Evolutionary conservation across 2,797 vertebrate species (phyloP).

Genomic region (Labeo calbasu): DNA sequence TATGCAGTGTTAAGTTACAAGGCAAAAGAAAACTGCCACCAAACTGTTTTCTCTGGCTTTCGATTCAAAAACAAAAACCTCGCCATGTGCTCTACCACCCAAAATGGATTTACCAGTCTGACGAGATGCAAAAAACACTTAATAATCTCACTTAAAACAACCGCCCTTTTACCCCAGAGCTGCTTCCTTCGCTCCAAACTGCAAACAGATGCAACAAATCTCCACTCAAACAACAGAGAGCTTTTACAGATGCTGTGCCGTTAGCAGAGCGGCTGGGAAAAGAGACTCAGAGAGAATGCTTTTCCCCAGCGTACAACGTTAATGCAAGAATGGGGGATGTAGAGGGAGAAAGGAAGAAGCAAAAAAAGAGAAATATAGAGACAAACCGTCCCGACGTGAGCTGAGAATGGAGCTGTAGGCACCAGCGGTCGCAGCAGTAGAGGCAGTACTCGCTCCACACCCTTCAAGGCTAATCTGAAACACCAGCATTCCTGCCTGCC

Average conservation of each 20-base stretch:
- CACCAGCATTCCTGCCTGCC: conserved; percentile 66
- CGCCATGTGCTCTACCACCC: background rate
- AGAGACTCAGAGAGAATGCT: background rate
- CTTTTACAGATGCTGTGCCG: background rate
- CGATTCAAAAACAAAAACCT: background rate
- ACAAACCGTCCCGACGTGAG: conserved; percentile 41
- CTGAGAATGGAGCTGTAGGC: conserved; percentile 34
- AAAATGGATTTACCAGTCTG: conserved; percentile 23
- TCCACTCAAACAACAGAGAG: background rate
- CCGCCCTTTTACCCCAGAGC: background rate
- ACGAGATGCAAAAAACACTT: background rate
- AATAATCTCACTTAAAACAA: background rate
- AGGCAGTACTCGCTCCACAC: conserved; percentile 58
- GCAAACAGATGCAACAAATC: background rate
- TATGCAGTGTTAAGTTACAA: background rate
- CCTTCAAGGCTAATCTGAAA: conserved; percentile 64
- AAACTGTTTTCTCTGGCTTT: background rate
- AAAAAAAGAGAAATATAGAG: background rate
- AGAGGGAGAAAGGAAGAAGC: background rate
- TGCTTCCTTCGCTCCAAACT: conserved; percentile 9
- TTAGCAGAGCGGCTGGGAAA: conserved; percentile 9
- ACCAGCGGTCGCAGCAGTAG: conserved; percentile 37
- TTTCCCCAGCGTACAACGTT: background rate
- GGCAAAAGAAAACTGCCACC: background rate
- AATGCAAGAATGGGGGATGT: background rate